These are phyloP conservation scores for Stratiolaelaps scimitus DNA, from an alignment of 1,140 invertebrate species.

Conservation along the genomic window DNA sequence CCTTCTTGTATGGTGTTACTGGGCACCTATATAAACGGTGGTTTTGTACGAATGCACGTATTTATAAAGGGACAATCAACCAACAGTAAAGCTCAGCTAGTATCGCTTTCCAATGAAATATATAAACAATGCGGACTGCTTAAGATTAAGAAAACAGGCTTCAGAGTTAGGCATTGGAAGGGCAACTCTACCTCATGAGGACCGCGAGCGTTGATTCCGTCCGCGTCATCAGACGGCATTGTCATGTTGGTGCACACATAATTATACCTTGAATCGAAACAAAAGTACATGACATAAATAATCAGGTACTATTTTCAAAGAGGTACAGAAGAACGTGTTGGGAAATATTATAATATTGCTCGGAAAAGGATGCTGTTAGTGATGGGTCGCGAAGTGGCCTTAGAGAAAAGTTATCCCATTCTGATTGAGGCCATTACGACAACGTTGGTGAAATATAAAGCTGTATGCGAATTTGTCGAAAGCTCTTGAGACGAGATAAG, in stretches of 20 bases:
- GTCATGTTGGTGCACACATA: constrained; percentile 15
- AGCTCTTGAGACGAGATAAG: too few species aligned
- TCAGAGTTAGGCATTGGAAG: too few species aligned
- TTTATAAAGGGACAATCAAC: too few species aligned
- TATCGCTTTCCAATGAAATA: too few species aligned
- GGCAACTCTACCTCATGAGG: background rate
- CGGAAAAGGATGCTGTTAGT: background rate
- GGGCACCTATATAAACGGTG: background rate
- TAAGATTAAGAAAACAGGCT: too few species aligned
- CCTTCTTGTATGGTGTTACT: constrained; percentile 2
- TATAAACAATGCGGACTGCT: too few species aligned
- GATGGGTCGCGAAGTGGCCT: background rate
- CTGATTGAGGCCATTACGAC: too few species aligned
- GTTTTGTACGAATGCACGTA: too few species aligned
- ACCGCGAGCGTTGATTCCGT: constrained; percentile 12
- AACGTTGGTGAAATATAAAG: too few species aligned
- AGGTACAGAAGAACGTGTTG: background rate
- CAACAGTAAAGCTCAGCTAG: too few species aligned
- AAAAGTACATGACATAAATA: too few species aligned
- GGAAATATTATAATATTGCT: background rate
- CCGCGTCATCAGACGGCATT: background rate
- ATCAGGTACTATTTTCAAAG: background rate
- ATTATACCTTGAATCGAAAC: background rate
- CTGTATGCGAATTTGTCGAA: too few species aligned
- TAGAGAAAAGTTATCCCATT: background rate